Percentiles rank a stretch among this genome's conserved stretches.
phyloP scores from a whole-genome alignment of 2,888 invertebrate genomes.

The Euplagia quadripunctaria region DNA sequence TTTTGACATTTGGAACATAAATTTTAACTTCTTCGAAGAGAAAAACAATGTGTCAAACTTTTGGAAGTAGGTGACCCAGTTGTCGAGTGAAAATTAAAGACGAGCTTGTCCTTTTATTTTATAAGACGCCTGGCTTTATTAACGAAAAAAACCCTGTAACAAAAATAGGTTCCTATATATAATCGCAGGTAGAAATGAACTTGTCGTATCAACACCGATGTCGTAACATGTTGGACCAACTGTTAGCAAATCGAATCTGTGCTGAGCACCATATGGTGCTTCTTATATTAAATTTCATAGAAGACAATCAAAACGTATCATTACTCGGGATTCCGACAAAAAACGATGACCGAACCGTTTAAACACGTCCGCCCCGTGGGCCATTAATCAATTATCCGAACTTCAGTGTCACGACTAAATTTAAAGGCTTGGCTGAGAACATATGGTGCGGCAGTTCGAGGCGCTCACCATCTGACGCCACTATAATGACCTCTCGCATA shows the following conservation, averaged over 20 bases:
- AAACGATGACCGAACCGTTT: constrained; percentile 78
- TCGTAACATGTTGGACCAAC: constrained; percentile 58
- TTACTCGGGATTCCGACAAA: constrained; percentile 80
- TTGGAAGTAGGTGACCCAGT: constrained; percentile 44
- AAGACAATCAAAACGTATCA: constrained; percentile 84
- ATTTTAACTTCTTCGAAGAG: constrained; percentile 16
- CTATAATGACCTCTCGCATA: constrained; percentile 77
- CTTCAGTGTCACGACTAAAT: constrained; percentile 80
- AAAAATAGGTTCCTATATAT: constrained; percentile 25
- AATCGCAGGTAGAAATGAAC: constrained; percentile 48
- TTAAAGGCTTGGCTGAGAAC: constrained; percentile 74
- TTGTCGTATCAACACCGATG: constrained; percentile 29
- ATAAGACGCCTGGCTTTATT: constrained; percentile 3
- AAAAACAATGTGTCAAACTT: constrained; percentile 46
- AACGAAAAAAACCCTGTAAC: constrained; percentile 19
- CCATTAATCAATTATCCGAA: constrained; percentile 85
- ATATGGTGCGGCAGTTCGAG: constrained; percentile 75
- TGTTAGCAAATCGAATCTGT: constrained; percentile 74
- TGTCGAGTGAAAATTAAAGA: constrained; percentile 35
- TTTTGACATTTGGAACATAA: constrained; percentile 34
- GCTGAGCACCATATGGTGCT: constrained; percentile 78
- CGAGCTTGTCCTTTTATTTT: constrained; percentile 17
- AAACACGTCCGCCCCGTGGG: constrained; percentile 81
- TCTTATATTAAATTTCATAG: constrained; percentile 68
- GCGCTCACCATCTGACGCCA: constrained; percentile 84